phyloP scores from a whole-genome alignment of 2,888 invertebrate genomes.

The Eustalomyia histrio region DNA sequence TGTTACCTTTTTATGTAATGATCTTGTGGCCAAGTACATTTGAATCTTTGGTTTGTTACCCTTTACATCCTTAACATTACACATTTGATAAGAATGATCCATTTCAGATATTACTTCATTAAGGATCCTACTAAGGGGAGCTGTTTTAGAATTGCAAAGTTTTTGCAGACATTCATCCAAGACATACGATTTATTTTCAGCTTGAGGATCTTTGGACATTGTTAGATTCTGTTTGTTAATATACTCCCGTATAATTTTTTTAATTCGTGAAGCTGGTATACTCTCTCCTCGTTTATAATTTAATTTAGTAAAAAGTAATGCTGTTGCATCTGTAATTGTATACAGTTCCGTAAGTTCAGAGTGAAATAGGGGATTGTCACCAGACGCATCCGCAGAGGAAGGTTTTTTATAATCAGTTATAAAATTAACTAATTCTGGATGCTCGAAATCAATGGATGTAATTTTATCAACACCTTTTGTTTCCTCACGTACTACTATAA shows the following conservation, averaged over 20 bases:
- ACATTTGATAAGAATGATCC: slow-evolving; percentile 80
- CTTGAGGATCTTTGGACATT: slow-evolving; percentile 76
- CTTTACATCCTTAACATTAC: slow-evolving; percentile 76
- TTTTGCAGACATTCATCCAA: slow-evolving; percentile 74
- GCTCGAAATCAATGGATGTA: slow-evolving; percentile 83
- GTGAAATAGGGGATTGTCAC: slow-evolving; percentile 74
- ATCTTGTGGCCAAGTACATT: slow-evolving; percentile 87
- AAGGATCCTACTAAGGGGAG: slow-evolving; percentile 86
- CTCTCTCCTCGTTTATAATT: slow-evolving; percentile 82
- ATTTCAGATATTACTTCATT: slow-evolving; percentile 84
- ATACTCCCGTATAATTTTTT: slow-evolving; percentile 86
- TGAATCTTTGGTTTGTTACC: slow-evolving; percentile 88
- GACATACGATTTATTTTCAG: slow-evolving; percentile 70
- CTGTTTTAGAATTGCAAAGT: slow-evolving; percentile 70
- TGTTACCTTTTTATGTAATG: slow-evolving; percentile 95
- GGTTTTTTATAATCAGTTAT: slow-evolving; percentile 73
- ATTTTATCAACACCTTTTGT: slow-evolving; percentile 92
- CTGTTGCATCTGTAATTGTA: slow-evolving; percentile 75
- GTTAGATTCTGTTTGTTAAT: slow-evolving; percentile 84
- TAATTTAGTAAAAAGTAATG: slow-evolving; percentile 76
- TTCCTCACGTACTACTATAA: slow-evolving; percentile 83
- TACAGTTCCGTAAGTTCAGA: slow-evolving; percentile 78
- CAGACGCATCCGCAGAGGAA: slow-evolving; percentile 43
- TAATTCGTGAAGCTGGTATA: slow-evolving; percentile 83
- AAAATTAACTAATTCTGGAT: slow-evolving; percentile 81